These are phyloP conservation scores for Sitta europaea DNA, from an alignment of 2,113 vertebrate species.

Conservation along the genomic window DNA sequence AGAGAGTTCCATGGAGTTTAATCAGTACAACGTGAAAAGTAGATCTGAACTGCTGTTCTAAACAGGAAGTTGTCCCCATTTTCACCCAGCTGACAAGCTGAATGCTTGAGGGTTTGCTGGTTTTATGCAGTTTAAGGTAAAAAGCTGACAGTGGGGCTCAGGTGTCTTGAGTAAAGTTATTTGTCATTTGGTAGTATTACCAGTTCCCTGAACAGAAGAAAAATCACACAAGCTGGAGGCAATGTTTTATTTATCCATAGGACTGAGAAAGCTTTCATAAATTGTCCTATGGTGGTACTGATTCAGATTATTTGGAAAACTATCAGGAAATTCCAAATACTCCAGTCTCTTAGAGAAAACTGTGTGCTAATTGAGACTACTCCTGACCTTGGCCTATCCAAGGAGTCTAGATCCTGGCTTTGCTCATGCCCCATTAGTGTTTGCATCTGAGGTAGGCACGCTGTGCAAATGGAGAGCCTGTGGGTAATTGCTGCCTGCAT, in stretches of 20 bases:
- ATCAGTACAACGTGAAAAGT: background rate
- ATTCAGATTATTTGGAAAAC: background rate
- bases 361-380: background rate
- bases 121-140: background rate
- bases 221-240: background rate
- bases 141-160: background rate
- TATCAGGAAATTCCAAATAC: background rate
- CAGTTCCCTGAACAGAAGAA: background rate
- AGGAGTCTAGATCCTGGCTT: background rate
- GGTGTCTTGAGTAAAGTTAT: background rate
- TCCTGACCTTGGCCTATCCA: background rate
- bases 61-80: background rate
- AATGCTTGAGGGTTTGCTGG: background rate
- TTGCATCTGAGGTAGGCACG: background rate
- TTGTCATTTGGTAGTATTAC: background rate
- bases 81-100: background rate
- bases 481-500: background rate
- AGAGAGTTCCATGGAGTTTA: background rate
- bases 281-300: background rate
- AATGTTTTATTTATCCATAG: background rate
- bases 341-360: background rate
- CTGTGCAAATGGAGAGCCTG: background rate
- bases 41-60: background rate
- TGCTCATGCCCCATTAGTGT: accelerated
- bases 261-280: background rate